A percentile compares a stretch with the other conserved stretches of the same genome.
Conservation (phyloP, 2,888 invertebrate species). For the Temnothorax ravouxi region DNA sequence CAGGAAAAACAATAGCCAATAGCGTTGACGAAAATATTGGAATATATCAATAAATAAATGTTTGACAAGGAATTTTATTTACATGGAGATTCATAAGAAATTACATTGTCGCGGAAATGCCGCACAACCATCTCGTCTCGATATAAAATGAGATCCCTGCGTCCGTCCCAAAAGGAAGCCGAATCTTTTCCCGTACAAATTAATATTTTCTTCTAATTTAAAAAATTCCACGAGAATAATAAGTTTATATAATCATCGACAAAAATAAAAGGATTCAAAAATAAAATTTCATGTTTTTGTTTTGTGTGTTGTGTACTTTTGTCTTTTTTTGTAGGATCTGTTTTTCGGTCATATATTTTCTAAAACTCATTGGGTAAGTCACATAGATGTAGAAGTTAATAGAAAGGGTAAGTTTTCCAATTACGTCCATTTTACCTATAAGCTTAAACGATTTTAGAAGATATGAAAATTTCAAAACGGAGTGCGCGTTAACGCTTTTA, state of each 20-base stretch:
- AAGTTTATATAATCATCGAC: not conserved
- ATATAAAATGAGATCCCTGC: conserved; percentile 5
- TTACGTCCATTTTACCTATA: not conserved
- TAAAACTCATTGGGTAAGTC: not conserved
- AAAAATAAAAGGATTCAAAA: not conserved
- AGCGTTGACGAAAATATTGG: too few species aligned
- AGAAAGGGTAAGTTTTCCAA: not conserved
- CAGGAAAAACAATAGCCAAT: too few species aligned
- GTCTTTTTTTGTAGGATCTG: not conserved
- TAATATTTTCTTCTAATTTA: not conserved
- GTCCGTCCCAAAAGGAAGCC: not conserved
- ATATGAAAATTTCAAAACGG: not conserved
- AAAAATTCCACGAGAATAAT: not conserved
- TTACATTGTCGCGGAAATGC: not conserved
- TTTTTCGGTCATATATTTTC: not conserved
- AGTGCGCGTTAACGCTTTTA: not conserved
- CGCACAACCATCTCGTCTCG: not conserved
- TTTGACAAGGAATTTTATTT: too few species aligned
- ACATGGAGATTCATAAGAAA: too few species aligned
- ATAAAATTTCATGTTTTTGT: not conserved
- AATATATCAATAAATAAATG: too few species aligned
- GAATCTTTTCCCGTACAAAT: not conserved
- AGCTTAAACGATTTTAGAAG: not conserved
- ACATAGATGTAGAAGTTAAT: not conserved
- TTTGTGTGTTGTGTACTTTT: not conserved